Evolutionary conservation across 1,140 invertebrate species (phyloP), one percentile per base, ranked within the genome.

Genomic region (Bombus pascuorum): DNA sequence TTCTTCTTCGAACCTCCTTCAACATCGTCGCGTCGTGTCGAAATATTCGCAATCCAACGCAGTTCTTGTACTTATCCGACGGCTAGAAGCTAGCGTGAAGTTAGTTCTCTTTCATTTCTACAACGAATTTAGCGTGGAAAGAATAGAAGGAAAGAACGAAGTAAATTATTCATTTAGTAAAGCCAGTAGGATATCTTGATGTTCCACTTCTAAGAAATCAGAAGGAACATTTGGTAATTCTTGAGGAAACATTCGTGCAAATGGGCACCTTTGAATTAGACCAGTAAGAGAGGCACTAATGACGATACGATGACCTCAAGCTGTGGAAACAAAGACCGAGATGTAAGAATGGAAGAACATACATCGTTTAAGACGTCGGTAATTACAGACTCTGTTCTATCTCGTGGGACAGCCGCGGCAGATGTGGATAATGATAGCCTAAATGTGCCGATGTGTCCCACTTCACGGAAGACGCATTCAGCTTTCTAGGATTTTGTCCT

Each of bases 341-440:
- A 87, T 74, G 85, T 89, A 91, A 93, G 91, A 92, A 92, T 90
- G 90, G 89, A 89, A 90, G 91, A 93, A 92, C 90, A 92, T 91
- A 93, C 85, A 79, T 81, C 89, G 86, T 90, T 91, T 93, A 91
- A 87, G 88, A 70, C 87, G 85, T 75, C 86, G 85, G 87, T 91
- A 92, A 94, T 94, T 94, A 92, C 89, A 89, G 91, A 68, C 86
- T 91, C 86, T 86, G 70, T 86, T 80, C 70, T 88, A 88, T 92
- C 78, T 90, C 80, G 62, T 80, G 81, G 88, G 87, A 73, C 82
- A 86, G 87, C 86, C 77, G 82, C 91, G 90, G 92, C 92, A 93
- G 92, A 93, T 93, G 92, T 84, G 86, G 91, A 92, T 93, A 93
- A 93, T 93, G 91, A 93, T 93, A 93, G 90, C 87, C 91, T 88